Evolutionary conservation across 2,797 vertebrate genomes (phyloP).

Genomic region (Columba guinea): DNA sequence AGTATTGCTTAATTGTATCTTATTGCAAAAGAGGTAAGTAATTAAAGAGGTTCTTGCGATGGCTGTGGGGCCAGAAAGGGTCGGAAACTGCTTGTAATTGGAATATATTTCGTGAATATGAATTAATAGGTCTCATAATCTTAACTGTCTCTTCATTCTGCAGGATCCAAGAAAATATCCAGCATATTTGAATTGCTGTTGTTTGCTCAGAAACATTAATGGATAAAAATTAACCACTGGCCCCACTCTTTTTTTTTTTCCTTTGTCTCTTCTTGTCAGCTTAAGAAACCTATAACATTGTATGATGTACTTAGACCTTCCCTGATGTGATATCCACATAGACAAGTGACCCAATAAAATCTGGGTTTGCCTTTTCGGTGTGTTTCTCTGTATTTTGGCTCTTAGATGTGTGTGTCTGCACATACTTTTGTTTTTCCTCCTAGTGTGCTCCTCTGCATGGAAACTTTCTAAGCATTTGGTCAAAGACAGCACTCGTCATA

Average conservation of each 20-base stretch:
- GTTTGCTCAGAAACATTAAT: not conserved
- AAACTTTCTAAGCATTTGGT: not conserved
- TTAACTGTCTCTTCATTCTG: not conserved
- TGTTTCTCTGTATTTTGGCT: not conserved
- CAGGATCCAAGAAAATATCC: not conserved
- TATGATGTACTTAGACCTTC: not conserved
- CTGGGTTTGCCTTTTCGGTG: not conserved
- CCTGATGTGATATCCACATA: not conserved
- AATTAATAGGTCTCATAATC: constrained; percentile 41
- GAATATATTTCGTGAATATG: not conserved
- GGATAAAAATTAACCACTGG: not conserved
- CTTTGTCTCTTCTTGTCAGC: not conserved
- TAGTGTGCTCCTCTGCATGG: not conserved
- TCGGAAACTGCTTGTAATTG: constrained; percentile 36
- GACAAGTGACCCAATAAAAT: not conserved
- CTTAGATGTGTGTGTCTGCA: not conserved
- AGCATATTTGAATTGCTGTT: not conserved
- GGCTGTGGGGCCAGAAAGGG: not conserved
- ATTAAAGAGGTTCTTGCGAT: constrained; percentile 32
- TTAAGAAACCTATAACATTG: not conserved
- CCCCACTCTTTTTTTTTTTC: not conserved
- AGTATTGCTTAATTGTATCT: constrained; percentile 41
- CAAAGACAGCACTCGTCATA: not conserved
- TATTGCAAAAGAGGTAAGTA: constrained; percentile 27
- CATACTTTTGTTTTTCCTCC: not conserved